Conservation (phyloP, 2,888 invertebrate species). For the Eupithecia dodoneata region DNA sequence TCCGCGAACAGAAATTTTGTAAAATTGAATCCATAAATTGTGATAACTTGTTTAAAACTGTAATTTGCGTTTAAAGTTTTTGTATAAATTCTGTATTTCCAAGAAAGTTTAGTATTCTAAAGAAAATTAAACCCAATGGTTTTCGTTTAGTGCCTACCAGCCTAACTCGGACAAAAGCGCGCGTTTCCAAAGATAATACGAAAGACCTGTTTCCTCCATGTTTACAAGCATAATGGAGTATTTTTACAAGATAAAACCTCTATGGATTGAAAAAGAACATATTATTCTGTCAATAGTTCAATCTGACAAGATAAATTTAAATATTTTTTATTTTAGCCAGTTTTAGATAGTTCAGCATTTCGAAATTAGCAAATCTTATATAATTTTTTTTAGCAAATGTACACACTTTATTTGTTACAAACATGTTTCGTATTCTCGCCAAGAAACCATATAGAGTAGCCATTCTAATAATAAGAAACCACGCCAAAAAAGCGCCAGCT, state of each 20-base stretch:
- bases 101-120: slow-evolving; percentile 23
- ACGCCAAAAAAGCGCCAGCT: neutral
- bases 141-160: neutral
- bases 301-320: neutral
- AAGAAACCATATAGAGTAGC: neutral
- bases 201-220: neutral
- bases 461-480: neutral
- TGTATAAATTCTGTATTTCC: slow-evolving; percentile 31
- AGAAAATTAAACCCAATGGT: slow-evolving; percentile 21
- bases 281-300: neutral
- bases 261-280: neutral
- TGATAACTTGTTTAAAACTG: slow-evolving; percentile 39
- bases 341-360: neutral
- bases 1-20: slow-evolving; percentile 21
- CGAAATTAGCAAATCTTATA: neutral
- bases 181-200: neutral
- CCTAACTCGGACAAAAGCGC: neutral
- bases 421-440: neutral
- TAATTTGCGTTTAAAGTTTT: slow-evolving; percentile 41
- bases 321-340: neutral
- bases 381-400: neutral
- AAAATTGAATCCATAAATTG: slow-evolving; percentile 43
- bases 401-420: neutral
- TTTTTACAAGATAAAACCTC: neutral
- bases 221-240: neutral